Evolutionary conservation across 2,888 invertebrate species (phyloP), one percentile per base, ranked within the genome.

Genomic region (Cacoxenus indagator): DNA sequence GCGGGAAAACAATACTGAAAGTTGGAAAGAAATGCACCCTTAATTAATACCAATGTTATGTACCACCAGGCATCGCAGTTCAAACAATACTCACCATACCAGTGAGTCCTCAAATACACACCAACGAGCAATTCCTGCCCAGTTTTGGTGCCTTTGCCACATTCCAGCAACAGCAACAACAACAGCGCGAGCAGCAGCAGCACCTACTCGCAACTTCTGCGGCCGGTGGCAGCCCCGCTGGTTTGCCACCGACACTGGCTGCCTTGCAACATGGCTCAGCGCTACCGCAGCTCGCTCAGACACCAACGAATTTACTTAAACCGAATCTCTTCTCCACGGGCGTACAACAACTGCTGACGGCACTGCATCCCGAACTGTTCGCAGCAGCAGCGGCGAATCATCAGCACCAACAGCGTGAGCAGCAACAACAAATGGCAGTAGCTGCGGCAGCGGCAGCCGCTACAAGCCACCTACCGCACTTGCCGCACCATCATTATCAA

Each of bases 81-180:
- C 98, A 98, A 90, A 97, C 97, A 84, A 96, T 98, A 86, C 90
- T 98, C 81, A 97, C 97, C 76, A 97, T 98, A 86, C 97, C 97
- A 67, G 95, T 97, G 71, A 95, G 94, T 89, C 88, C 88, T 62
- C 95, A 95, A 89, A 94, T 95, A 76, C 95, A 94, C 89, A 91
- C 92, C 62, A 91, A 91, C 85, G 91, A 91, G 78, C 91, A 91
- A 81, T 86, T 88, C 72, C 78, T 87, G 62, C 86, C 87, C 62
- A 86, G 83, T 64, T 88, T 87, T 62, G 86, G 86, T 43, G 83
- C 86, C 22, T 85, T 82, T 62, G 84, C 86, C 17, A 78, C 82
- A 66, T 84, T 81, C 67, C 81, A 85, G 0, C 78, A 81, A 55
- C 78, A 77, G 1, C 72, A 76, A 0, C 84, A 76, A 0, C 78